Evolutionary conservation across 2,113 vertebrate species (phyloP), one percentile per base, ranked within the genome.

Genomic region (Sapayoa aenigma): DNA sequence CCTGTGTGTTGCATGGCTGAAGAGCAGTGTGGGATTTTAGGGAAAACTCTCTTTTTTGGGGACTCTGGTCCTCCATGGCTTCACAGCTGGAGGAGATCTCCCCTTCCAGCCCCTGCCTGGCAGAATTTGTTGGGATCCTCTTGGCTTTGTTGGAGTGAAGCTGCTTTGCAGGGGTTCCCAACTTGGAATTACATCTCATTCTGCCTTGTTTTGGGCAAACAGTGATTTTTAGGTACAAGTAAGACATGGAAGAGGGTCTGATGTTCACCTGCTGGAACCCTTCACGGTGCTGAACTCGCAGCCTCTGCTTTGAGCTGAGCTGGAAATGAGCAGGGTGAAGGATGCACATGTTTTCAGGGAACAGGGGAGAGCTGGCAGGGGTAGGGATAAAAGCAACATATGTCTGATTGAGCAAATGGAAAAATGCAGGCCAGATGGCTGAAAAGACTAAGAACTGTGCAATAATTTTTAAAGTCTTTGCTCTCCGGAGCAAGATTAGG

Each of bases 361-460:
- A 5, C 35, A 84, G 84, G 86, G 68, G 9, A 53, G 95, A 95
- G 92, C 95, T 73, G 86, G 91, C 75, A 53, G 90, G 33, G 53
- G 37, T 19, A 27, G 89, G 65, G 83, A 87, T 94, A 71, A 95
- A 89, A 94, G 94, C 91, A 95, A 59, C 94, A 86, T 47, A 27
- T 93, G 96, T 74, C 80, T 80, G 84, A 62, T 58, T 22, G 89
- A 87, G 75, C 50, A 62, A 52, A 20, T 50, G 80, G 69, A 90
- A 96, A 90, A 97, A 94, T 94, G 92, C 63, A n/a, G 90, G 92
- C 95, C 96, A 98, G 96, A 97, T 95, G 97, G 90, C 93, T 75
- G 56, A 42, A 55, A 76, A 83, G 23, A 39, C 73, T 14, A 50
- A 21, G 55, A 60, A 59, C 72, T 46, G 13, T 49, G 68, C 53